Evolutionary conservation across 2,113 vertebrate species (phyloP).

Genomic region (Antigone vipio): DNA sequence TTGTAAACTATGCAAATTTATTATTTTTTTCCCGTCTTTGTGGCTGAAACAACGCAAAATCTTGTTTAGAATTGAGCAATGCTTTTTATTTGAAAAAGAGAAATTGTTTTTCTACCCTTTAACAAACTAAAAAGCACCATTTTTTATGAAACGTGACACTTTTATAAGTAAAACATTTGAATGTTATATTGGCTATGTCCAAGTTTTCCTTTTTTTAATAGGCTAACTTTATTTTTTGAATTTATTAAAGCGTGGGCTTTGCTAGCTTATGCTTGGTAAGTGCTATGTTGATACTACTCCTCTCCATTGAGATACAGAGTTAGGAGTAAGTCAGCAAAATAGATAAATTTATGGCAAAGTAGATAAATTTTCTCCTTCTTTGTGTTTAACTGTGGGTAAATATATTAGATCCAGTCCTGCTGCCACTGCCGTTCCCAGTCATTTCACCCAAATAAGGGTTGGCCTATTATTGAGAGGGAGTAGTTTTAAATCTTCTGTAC

Average conservation of each 20-base stretch:
- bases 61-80: constrained; percentile 38
- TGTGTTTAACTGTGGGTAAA: not conserved
- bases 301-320: not conserved
- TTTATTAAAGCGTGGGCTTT: not conserved
- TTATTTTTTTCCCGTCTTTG: not conserved
- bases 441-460: not conserved
- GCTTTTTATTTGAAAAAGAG: not conserved
- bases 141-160: not conserved
- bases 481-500: not conserved
- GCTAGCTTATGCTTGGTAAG: not conserved
- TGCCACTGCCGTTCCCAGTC: not conserved
- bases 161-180: not conserved
- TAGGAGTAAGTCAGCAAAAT: not conserved
- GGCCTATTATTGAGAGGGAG: not conserved
- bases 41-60: not conserved
- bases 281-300: not conserved
- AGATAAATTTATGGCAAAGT: not conserved
- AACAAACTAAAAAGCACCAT: not conserved
- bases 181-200: not conserved
- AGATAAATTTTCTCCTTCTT: not conserved
- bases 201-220: not conserved
- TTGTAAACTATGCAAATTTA: not conserved
- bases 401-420: not conserved
- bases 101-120: not conserved
- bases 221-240: not conserved